Base-by-base conservation (phyloP, 2,888 invertebrate genomes). In the Latrodectus elegans region DNA sequence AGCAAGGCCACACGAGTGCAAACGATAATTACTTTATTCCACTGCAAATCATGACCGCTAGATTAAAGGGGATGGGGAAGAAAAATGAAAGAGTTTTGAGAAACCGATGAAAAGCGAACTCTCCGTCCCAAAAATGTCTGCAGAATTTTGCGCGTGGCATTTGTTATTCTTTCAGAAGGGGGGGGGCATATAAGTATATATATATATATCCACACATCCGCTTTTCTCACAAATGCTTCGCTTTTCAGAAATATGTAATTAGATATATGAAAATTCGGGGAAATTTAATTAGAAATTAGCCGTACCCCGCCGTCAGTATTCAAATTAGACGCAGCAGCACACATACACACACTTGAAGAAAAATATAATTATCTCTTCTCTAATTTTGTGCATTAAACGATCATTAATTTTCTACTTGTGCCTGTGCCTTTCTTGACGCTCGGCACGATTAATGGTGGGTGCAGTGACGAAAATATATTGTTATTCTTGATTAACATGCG, bases 401-500 rank as follows among this genome's bases (percentile, higher is more conserved):
- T 84, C 88, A 88, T 88, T 88, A 88, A 88, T 88, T 88, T 88
- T 80, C 84, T 88, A 83, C 88, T 83, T 84, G 88, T 84, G 83
- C 88, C 78, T 12, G 77, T 88, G 74, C 87, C 81, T 87, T 87
- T 88, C 87, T 83, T 84, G 88, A 84, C 88, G 88, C 82, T 79
- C 60, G 60, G 72, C 80, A 79, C 77, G 84, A 88, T 88, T 88
- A 88, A 88, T 88, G 88, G 88, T 75, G 73, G 55, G 73, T 65
- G 74, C 88, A 78, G 87, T 88, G 88, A 88, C 88, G 88, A 88
- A 88, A 88, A 88, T 88, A 88, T 88, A 88, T 88, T 88, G 88
- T 88, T 88, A 88, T 88, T 88, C 88, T 88, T 88, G 88, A 88
- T 88, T 88, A 88, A 88, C 88, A 88, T 88, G 75, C 88, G 88